Evolutionary conservation across 2,113 vertebrate genomes (phyloP).

Genomic region (Odontesthes bonariensis): DNA sequence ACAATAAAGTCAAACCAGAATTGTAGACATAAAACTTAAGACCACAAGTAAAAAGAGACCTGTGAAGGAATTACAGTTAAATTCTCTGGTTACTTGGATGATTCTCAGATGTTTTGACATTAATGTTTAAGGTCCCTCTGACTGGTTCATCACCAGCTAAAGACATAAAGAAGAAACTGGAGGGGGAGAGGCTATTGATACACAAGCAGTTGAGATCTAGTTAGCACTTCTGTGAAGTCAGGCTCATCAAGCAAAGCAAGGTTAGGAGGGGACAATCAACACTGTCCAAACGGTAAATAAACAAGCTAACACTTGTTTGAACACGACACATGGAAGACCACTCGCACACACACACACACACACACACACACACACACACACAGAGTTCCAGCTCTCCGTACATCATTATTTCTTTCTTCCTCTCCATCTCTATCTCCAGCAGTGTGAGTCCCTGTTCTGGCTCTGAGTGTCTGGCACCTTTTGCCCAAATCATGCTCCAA

Average conservation of each 20-base stretch:
- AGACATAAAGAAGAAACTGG: background rate
- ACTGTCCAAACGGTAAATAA: conserved; percentile 65
- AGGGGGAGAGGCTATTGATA: background rate
- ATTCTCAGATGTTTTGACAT: conserved; percentile 22
- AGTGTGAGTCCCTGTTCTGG: conserved; percentile 60
- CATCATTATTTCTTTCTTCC: conserved; percentile 70
- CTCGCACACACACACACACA: conserved; percentile 22
- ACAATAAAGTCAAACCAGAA: background rate
- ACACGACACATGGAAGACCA: conserved; percentile 38
- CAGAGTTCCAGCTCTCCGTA: conserved; percentile 32
- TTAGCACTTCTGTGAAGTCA: conserved; percentile 66
- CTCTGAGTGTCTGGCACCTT: conserved; percentile 81
- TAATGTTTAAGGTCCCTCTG: conserved; percentile 1
- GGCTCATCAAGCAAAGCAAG: conserved; percentile 65
- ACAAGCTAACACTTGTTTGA: conserved; percentile 66
- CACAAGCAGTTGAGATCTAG: conserved; percentile 35
- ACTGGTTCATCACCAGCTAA: background rate
- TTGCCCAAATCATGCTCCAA: conserved; percentile 69
- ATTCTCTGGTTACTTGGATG: background rate
- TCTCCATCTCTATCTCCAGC: conserved; percentile 62
- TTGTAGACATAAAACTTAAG: background rate
- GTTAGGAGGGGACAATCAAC: conserved; percentile 68
- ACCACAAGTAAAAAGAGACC: background rate
- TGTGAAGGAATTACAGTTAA: background rate
- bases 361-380: conserved; percentile 37